These are phyloP conservation scores for Meloe dianella DNA, from an alignment of 2,888 invertebrate species.

Conservation along the genomic window DNA sequence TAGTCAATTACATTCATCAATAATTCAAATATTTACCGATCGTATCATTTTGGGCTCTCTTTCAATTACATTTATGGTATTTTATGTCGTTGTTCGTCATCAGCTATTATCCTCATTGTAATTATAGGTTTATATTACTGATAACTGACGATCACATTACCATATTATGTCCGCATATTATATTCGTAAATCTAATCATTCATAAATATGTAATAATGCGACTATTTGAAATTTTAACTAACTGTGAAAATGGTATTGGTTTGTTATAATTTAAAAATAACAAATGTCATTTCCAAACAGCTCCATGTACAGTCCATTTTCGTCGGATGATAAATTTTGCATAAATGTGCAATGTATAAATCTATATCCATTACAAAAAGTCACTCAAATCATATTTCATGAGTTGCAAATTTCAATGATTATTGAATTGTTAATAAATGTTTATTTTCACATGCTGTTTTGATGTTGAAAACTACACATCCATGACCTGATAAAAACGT, in stretches of 20 bases:
- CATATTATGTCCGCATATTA: not conserved
- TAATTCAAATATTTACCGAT: conserved; percentile 30
- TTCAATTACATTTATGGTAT: not conserved
- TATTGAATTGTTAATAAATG: too few species aligned
- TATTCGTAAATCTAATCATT: not conserved
- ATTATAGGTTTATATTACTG: not conserved
- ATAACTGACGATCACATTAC: not conserved
- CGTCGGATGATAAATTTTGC: too few species aligned
- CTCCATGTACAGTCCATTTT: too few species aligned
- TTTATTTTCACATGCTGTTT: too few species aligned
- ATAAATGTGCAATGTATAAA: too few species aligned
- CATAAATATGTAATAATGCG: not conserved
- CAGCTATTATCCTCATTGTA: not conserved
- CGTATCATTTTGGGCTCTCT: conserved; percentile 17
- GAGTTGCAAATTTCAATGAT: too few species aligned
- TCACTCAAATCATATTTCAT: too few species aligned
- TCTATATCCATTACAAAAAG: too few species aligned
- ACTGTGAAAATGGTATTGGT: not conserved
- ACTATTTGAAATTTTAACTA: not conserved
- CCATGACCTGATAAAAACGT: too few species aligned
- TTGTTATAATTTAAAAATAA: not conserved
- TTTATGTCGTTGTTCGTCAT: not conserved
- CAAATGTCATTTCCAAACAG: not conserved
- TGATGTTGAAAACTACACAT: too few species aligned
- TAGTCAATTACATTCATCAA: conserved; percentile 29